phyloP scores from a whole-genome alignment of 2,797 vertebrate species.

The Micropoecilia bifurca region DNA sequence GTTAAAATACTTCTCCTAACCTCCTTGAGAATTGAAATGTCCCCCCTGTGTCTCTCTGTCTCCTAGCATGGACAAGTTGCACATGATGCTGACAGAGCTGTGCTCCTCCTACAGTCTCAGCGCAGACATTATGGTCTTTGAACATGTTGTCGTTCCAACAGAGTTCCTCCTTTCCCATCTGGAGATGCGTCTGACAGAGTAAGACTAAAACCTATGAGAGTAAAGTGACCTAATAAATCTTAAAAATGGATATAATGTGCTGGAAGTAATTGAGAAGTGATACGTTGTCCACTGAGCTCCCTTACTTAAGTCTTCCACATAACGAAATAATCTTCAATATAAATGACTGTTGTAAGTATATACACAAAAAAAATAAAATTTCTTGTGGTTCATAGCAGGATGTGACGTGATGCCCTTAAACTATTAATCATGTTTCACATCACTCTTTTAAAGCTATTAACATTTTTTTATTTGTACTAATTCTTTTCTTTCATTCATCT shows the following conservation, averaged over 20 bases:
- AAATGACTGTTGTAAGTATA: slow-evolving; percentile 1
- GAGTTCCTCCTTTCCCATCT: slow-evolving; percentile 92
- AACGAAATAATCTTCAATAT: background rate
- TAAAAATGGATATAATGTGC: background rate
- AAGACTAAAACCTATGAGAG: slow-evolving; percentile 47
- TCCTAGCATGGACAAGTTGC: slow-evolving; percentile 92
- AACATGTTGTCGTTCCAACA: slow-evolving; percentile 85
- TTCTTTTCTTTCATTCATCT: slow-evolving; percentile 10
- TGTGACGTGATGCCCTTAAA: slow-evolving; percentile 6
- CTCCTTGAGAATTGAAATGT: slow-evolving; percentile 13
- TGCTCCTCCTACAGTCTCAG: slow-evolving; percentile 85
- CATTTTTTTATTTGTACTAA: background rate
- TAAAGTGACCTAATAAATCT: slow-evolving; percentile 10
- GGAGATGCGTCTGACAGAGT: slow-evolving; percentile 89
- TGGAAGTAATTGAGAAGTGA: slow-evolving; percentile 3
- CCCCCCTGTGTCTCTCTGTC: slow-evolving; percentile 18
- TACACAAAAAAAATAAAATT: background rate
- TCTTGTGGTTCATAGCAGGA: background rate
- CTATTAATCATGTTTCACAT: background rate
- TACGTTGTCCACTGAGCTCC: background rate
- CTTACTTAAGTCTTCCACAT: background rate
- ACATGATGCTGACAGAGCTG: slow-evolving; percentile 87
- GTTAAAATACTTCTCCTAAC: slow-evolving; percentile 43
- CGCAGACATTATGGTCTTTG: slow-evolving; percentile 82
- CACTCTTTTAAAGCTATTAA: background rate